Conservation (phyloP, 37 sponge, comb jelly and placozoan species). For the Spongilla lacustris region DNA sequence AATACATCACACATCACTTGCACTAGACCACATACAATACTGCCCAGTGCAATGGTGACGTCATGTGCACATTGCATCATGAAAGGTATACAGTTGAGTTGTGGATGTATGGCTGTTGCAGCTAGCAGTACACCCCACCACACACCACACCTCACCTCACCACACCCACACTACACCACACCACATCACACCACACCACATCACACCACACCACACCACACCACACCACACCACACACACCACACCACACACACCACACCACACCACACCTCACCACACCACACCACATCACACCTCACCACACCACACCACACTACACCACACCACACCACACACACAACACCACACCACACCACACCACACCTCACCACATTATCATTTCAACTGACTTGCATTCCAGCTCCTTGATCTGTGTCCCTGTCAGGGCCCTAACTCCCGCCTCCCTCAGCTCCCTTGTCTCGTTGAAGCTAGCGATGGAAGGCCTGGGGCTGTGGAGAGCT, state of each 20-base stretch:
- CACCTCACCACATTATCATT: background rate
- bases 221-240: background rate
- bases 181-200: background rate
- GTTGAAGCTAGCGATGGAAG: conserved; percentile 28
- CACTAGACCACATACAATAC: no score
- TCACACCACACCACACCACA: no score
- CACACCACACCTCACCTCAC: no score
- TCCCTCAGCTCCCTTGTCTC: conserved; percentile 32
- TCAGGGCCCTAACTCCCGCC: conserved; percentile 57
- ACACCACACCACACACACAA: background rate
- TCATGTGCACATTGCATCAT: no score
- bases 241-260: no score
- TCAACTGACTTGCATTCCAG: conserved; percentile 17
- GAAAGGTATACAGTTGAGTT: no score
- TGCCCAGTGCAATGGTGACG: no score
- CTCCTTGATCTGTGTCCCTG: conserved; percentile 29
- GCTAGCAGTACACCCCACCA: no score
- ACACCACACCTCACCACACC: no score
- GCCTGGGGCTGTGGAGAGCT: conserved; percentile 35
- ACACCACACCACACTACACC: background rate
- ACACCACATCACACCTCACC: background rate
- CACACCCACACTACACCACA: no score
- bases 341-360: background rate
- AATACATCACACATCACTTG: no score
- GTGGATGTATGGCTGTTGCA: no score